Percentiles rank a stretch among this genome's conserved stretches.
These are phyloP conservation scores for Melopsittacus undulatus DNA, from an alignment of 2,797 vertebrate genomes.

Conservation along the genomic window DNA sequence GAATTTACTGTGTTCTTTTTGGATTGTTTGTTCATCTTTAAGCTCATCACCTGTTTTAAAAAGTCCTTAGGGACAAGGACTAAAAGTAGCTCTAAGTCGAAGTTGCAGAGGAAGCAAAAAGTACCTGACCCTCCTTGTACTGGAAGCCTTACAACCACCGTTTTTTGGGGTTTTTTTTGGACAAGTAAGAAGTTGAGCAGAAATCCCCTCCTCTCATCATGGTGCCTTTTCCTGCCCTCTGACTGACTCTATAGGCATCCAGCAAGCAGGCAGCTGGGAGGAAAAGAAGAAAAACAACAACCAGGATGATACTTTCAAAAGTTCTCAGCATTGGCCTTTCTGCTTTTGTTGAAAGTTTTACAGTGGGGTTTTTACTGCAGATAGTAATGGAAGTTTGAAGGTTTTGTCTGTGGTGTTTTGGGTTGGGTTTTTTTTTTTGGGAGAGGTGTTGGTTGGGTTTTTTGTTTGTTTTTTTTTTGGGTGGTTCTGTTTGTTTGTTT, in stretches of 20 bases:
- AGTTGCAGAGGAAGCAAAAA: background rate
- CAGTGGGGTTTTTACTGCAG: background rate
- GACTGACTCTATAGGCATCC: background rate
- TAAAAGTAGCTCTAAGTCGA: background rate
- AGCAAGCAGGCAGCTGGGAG: background rate
- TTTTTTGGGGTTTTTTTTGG: background rate
- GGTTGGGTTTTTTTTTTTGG: background rate
- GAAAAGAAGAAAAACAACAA: background rate
- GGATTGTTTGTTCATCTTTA: background rate
- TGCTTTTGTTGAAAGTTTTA: background rate
- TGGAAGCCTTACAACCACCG: background rate
- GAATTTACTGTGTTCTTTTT: background rate
- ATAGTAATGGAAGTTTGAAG: background rate
- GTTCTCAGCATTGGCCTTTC: background rate
- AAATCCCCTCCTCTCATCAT: background rate
- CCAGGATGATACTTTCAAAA: background rate
- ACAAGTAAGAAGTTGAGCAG: background rate
- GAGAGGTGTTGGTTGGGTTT: background rate
- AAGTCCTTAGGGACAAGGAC: background rate
- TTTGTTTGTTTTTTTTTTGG: background rate
- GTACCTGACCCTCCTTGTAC: background rate
- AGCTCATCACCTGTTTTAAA: background rate
- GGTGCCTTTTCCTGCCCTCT: background rate
- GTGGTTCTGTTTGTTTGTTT: background rate
- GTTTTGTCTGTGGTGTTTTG: background rate